A percentile compares a stretch with the other conserved stretches of the same genome.
Conservation (phyloP, 2,113 vertebrate species). For the Falcunculus frontatus region DNA sequence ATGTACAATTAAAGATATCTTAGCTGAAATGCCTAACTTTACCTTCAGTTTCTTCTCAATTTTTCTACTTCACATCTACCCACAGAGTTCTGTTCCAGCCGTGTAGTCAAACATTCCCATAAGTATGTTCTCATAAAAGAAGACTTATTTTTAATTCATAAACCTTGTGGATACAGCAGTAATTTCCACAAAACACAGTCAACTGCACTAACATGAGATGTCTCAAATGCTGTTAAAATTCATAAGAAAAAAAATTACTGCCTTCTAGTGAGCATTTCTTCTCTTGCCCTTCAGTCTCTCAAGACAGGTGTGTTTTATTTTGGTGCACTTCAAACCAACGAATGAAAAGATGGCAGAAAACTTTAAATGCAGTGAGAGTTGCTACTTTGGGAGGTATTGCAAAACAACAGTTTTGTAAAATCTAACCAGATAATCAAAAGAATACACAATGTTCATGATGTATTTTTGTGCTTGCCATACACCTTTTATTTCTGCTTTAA, state of each 20-base stretch:
- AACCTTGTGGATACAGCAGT: not conserved
- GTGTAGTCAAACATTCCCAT: not conserved
- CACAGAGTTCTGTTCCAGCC: not conserved
- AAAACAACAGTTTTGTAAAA: not conserved
- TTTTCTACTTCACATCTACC: not conserved
- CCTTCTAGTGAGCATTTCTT: not conserved
- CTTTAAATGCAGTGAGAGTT: not conserved
- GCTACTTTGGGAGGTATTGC: not conserved
- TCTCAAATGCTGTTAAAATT: not conserved
- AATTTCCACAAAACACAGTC: not conserved
- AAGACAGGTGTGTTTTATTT: not conserved
- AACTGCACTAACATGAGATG: not conserved
- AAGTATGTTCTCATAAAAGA: not conserved
- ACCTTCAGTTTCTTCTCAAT: not conserved
- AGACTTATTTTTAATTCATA: not conserved
- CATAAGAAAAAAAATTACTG: not conserved
- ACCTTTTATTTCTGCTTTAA: conserved; percentile 2
- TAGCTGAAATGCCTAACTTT: not conserved
- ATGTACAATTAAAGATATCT: not conserved
- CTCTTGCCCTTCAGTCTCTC: not conserved
- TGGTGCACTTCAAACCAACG: not conserved
- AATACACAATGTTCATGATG: not conserved
- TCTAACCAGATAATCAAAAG: not conserved
- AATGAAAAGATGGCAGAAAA: not conserved
- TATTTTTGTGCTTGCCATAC: not conserved